phyloP scores from a whole-genome alignment of 2,888 invertebrate species.

The Luperina nickerlii region DNA sequence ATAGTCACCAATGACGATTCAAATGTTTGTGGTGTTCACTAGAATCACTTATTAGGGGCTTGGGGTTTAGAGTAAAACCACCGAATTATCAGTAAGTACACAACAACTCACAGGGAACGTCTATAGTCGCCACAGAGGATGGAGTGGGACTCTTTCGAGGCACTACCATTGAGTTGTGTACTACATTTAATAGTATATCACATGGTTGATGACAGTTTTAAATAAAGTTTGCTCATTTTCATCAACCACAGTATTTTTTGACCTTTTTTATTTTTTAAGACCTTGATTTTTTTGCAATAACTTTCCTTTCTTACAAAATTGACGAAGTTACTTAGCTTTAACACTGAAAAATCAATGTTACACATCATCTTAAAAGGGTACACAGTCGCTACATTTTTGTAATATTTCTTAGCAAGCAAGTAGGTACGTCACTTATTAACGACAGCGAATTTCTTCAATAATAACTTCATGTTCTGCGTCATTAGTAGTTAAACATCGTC shows the following conservation, averaged over 20 bases:
- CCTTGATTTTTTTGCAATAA: too few relatives aligned
- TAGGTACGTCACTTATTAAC: neutral
- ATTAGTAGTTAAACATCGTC: neutral
- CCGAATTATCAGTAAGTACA: too few relatives aligned
- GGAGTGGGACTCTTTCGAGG: too few relatives aligned
- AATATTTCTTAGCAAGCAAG: neutral
- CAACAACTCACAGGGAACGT: too few relatives aligned
- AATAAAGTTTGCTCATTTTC: neutral
- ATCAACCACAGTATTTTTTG: neutral
- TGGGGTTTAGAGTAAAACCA: too few relatives aligned
- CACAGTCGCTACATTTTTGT: neutral
- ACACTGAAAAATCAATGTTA: neutral
- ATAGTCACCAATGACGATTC: neutral
- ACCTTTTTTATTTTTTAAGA: too few relatives aligned
- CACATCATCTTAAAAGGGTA: too few relatives aligned
- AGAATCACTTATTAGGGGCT: too few relatives aligned
- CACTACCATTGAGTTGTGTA: too few relatives aligned
- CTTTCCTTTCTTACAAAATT: too few relatives aligned
- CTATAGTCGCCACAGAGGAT: too few relatives aligned
- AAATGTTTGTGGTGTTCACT: neutral
- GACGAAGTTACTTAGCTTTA: neutral
- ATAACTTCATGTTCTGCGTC: constrained; percentile 13
- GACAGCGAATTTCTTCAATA: neutral
- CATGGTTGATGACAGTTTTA: neutral
- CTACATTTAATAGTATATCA: too few relatives aligned